phyloP scores from a whole-genome alignment of 1,140 invertebrate species.

The Ceratina australensis region DNA sequence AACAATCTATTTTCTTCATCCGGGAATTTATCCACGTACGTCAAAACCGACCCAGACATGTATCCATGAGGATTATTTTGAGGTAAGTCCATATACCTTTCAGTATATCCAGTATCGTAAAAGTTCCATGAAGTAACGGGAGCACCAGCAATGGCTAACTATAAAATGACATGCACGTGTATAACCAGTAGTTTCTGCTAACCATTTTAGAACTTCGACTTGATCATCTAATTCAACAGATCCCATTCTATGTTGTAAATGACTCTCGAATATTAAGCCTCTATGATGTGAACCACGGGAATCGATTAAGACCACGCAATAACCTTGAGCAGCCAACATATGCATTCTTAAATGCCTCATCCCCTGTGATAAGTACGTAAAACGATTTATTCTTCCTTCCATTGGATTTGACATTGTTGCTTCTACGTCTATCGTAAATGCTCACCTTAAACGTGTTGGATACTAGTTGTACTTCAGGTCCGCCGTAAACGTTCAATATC shows the following conservation, averaged over 20 bases:
- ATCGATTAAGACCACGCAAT: slow-evolving; percentile 97
- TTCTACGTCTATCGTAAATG: not conserved
- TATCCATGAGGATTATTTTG: slow-evolving; percentile 90
- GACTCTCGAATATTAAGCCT: slow-evolving; percentile 94
- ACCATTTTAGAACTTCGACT: slow-evolving; percentile 94
- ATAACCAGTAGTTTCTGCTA: slow-evolving; percentile 89
- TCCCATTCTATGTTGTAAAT: slow-evolving; percentile 94
- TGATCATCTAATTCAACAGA: slow-evolving; percentile 97
- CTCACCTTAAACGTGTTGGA: slow-evolving; percentile 95
- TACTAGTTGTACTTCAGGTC: slow-evolving; percentile 98
- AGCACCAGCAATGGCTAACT: slow-evolving; percentile 95
- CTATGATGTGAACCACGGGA: slow-evolving; percentile 96
- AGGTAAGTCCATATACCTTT: slow-evolving; percentile 97
- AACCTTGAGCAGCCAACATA: slow-evolving; percentile 97
- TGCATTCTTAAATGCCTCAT: slow-evolving; percentile 95
- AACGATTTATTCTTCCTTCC: not conserved
- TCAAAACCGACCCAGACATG: slow-evolving; percentile 87
- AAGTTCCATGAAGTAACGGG: slow-evolving; percentile 98
- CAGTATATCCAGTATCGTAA: slow-evolving; percentile 97
- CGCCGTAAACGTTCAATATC: slow-evolving; percentile 97
- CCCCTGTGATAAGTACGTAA: slow-evolving; percentile 81
- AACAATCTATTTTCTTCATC: slow-evolving; percentile 95
- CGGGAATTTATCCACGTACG: slow-evolving; percentile 91
- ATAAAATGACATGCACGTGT: slow-evolving; percentile 39
- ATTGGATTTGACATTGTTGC: not conserved